Percentiles rank a stretch among this genome's conserved stretches.
Conservation (phyloP, 2,797 vertebrate species). For the Platalea minor region DNA sequence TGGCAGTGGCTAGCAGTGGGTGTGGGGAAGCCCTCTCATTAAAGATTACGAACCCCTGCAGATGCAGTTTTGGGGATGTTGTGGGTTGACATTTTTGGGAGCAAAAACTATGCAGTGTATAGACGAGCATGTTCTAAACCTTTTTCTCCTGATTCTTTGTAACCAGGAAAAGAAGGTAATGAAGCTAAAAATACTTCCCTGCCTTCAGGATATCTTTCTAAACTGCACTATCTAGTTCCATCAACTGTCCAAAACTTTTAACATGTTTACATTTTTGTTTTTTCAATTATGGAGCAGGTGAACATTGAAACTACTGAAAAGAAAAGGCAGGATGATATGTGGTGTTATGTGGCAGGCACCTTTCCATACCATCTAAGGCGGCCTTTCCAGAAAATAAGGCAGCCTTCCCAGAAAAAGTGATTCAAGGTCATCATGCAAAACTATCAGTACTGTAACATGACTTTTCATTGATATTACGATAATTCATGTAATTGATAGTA, state of each 20-base stretch:
- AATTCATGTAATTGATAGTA: not conserved
- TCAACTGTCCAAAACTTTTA: not conserved
- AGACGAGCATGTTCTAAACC: not conserved
- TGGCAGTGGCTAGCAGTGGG: not conserved
- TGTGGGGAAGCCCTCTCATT: not conserved
- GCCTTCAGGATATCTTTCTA: not conserved
- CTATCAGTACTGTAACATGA: not conserved
- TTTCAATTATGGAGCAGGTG: not conserved
- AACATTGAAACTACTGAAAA: not conserved
- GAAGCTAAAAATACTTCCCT: not conserved
- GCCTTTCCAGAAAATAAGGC: not conserved
- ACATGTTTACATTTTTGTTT: conserved; percentile 10
- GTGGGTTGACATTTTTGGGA: not conserved
- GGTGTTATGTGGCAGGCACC: not conserved
- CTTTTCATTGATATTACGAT: not conserved
- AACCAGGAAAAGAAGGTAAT: not conserved
- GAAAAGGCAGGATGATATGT: not conserved
- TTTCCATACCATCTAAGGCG: not conserved
- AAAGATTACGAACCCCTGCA: not conserved
- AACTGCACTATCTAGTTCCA: not conserved
- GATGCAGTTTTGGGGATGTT: not conserved
- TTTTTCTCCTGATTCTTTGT: not conserved
- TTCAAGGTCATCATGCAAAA: conserved; percentile 6
- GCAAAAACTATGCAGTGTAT: not conserved
- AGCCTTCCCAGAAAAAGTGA: not conserved